Conservation (phyloP, 2,888 invertebrate species). For the Ormia ochracea region DNA sequence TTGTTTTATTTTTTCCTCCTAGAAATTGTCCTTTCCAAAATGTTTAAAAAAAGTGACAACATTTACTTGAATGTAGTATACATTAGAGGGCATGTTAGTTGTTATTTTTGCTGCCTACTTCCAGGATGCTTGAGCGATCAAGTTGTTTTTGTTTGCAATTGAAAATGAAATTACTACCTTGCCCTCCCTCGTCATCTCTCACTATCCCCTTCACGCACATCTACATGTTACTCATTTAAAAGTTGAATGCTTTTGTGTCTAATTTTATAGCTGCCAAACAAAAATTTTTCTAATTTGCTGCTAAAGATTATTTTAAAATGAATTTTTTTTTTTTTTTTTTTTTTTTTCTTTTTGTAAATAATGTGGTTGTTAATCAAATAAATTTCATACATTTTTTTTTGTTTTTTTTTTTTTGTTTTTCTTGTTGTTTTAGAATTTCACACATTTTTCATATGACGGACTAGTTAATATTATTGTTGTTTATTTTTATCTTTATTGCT, state of each 20-base stretch:
- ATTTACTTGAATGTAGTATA: no score
- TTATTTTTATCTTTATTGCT: slow-evolving; percentile 29
- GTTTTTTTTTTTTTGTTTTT: no score
- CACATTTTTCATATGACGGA: slow-evolving; percentile 40
- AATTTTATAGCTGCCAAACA: slow-evolving; percentile 30
- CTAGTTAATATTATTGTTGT: neutral
- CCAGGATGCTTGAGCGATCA: no score
- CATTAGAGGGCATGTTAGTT: no score
- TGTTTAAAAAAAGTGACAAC: no score
- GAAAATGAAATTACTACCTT: no score
- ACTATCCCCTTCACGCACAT: neutral
- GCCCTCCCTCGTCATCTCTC: no score
- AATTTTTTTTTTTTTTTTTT: slow-evolving; percentile 29
- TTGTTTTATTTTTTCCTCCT: neutral
- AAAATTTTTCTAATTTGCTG: slow-evolving; percentile 46
- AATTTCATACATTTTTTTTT: slow-evolving; percentile 64
- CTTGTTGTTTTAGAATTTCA: slow-evolving; percentile 61
- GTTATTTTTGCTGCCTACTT: no score
- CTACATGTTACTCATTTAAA: neutral
- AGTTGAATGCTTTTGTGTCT: neutral
- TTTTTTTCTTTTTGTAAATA: slow-evolving; percentile 19
- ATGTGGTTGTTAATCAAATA: slow-evolving; percentile 61
- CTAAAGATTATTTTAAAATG: no score
- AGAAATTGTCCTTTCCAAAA: neutral
- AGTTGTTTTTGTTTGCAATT: no score